Conservation (phyloP, 2,113 vertebrate species). For the Notarius lentiginosus region DNA sequence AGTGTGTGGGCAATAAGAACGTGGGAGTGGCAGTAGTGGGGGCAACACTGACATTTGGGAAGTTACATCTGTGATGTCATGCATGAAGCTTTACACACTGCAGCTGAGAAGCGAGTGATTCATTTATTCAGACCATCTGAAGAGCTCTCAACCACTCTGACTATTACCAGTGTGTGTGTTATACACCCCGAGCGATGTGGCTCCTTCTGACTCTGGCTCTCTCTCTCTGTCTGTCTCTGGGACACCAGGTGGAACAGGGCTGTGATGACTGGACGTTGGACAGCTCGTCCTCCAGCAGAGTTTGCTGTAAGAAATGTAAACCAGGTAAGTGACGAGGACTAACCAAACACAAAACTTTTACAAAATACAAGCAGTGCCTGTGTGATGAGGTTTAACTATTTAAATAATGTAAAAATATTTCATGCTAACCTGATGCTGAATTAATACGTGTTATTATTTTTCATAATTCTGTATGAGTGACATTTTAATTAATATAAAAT, state of each 20-base stretch:
- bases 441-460: background rate
- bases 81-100: background rate
- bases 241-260: background rate
- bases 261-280: background rate
- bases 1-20: background rate
- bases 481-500: background rate
- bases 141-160: background rate
- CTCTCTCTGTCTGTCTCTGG: background rate
- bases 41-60: conserved; percentile 36
- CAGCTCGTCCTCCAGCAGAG: rapidly evolving
- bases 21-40: background rate
- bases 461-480: background rate
- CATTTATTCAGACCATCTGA: background rate
- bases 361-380: background rate
- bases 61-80: conserved; percentile 34
- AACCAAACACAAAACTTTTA: background rate
- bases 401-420: background rate
- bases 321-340: conserved; percentile 27
- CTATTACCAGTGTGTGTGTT: background rate
- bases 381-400: background rate
- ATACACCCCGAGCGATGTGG: background rate
- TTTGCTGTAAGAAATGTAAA: conserved; percentile 29
- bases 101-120: too few relatives aligned
- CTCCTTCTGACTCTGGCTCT: background rate
- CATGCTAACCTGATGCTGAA: background rate